Conservation (phyloP, 2,113 vertebrate genomes). For the Dipodomys spectabilis region DNA sequence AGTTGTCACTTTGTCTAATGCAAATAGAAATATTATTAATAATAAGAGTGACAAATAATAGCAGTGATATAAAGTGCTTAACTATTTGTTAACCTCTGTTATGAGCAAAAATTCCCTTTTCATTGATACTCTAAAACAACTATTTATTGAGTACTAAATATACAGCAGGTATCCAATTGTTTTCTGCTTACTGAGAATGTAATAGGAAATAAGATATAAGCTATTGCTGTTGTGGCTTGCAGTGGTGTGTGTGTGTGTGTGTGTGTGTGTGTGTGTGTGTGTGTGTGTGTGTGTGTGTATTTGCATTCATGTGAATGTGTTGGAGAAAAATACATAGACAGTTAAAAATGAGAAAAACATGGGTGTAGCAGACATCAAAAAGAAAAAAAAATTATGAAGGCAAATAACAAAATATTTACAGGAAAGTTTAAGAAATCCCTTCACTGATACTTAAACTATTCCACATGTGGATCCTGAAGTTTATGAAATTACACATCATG, state of each 20-base stretch:
- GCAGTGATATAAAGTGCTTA: not conserved
- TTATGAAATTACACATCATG: not conserved
- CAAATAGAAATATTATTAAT: not conserved
- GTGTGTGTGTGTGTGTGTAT: not conserved
- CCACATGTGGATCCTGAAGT: not conserved
- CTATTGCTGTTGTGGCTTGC: not conserved
- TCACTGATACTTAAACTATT: not conserved
- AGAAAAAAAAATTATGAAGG: not conserved
- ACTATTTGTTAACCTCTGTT: constrained; percentile 15
- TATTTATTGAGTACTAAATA: not conserved
- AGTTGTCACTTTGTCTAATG: not conserved
- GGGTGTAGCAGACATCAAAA: not conserved
- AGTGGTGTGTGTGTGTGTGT: not conserved
- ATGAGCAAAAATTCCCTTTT: not conserved
- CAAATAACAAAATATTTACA: not conserved
- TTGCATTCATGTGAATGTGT: not conserved
- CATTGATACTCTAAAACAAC: not conserved
- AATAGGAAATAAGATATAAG: not conserved
- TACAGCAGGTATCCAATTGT: not conserved
- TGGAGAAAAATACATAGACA: not conserved
- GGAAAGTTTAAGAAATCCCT: not conserved
- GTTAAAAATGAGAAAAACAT: not conserved
- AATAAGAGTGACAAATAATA: not conserved
- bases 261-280: too few relatives aligned
- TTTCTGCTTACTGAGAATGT: not conserved